Evolutionary conservation across 1,140 invertebrate genomes (phyloP).

Genomic region (Homalodisca vitripennis): DNA sequence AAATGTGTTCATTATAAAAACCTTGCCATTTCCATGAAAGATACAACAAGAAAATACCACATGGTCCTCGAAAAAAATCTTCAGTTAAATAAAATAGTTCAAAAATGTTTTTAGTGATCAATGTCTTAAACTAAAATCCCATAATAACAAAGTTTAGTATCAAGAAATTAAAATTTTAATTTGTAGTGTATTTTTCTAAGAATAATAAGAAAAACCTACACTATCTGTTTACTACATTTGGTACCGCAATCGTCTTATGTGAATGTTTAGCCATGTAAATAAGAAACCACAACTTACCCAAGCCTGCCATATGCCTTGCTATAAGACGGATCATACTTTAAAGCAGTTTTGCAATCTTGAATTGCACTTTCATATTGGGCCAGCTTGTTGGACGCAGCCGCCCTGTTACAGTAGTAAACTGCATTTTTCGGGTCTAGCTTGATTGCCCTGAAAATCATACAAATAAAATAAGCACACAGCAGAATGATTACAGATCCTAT

Average conservation of each 20-base stretch:
- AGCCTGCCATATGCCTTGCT: slow-evolving; percentile 93
- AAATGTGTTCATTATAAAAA: too few relatives aligned
- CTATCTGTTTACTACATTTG: not conserved
- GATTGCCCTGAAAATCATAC: slow-evolving; percentile 75
- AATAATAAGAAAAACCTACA: not conserved
- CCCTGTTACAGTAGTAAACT: slow-evolving; percentile 94
- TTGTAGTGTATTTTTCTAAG: not conserved
- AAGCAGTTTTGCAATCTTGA: slow-evolving; percentile 84
- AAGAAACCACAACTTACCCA: slow-evolving; percentile 58
- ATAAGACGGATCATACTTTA: slow-evolving; percentile 86
- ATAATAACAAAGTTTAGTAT: too few relatives aligned
- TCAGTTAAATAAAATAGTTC: too few relatives aligned
- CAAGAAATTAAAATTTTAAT: too few relatives aligned
- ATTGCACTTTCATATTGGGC: slow-evolving; percentile 78
- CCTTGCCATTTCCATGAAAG: too few relatives aligned
- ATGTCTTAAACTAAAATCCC: too few relatives aligned
- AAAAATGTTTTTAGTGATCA: too few relatives aligned
- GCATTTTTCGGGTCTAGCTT: slow-evolving; percentile 81
- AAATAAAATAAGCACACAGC: too few relatives aligned
- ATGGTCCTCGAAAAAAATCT: too few relatives aligned
- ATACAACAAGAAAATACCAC: too few relatives aligned
- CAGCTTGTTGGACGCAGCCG: slow-evolving; percentile 86
- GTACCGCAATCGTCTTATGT: not conserved
- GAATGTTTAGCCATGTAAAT: not conserved
- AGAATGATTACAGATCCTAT: too few relatives aligned